Conservation (phyloP, 2,797 vertebrate species). For the Myotis myotis region DNA sequence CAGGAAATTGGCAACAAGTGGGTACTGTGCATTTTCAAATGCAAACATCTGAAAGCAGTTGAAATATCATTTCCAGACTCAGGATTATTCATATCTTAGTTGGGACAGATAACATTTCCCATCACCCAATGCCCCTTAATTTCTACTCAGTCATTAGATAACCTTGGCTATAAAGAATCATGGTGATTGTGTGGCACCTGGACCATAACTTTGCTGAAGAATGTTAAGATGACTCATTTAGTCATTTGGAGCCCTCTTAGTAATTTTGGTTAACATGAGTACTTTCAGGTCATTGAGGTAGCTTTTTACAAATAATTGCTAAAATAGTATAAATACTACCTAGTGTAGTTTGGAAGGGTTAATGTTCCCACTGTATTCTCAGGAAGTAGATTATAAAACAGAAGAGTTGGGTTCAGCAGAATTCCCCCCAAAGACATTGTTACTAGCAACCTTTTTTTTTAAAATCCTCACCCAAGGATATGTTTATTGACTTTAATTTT, state of each 20-base stretch:
- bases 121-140: not conserved
- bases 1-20: not conserved
- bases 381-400: not conserved
- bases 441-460: not conserved
- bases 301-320: conserved; percentile 25
- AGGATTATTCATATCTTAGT: not conserved
- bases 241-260: not conserved
- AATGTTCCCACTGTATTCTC: not conserved
- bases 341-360: not conserved
- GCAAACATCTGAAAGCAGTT: not conserved
- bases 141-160: conserved; percentile 10
- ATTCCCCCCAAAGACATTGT: not conserved
- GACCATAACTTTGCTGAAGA: not conserved
- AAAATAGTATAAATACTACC: not conserved
- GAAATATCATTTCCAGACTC: conserved; percentile 9
- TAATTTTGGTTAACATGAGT: not conserved
- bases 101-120: not conserved
- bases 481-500: not conserved
- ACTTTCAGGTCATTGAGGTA: not conserved
- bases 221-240: not conserved
- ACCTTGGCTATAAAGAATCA: not conserved
- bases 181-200: not conserved
- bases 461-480: not conserved
- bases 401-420: not conserved
- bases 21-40: not conserved